Base-by-base conservation (phyloP, 1,140 invertebrate species). In the Drosophila elegans region DNA sequence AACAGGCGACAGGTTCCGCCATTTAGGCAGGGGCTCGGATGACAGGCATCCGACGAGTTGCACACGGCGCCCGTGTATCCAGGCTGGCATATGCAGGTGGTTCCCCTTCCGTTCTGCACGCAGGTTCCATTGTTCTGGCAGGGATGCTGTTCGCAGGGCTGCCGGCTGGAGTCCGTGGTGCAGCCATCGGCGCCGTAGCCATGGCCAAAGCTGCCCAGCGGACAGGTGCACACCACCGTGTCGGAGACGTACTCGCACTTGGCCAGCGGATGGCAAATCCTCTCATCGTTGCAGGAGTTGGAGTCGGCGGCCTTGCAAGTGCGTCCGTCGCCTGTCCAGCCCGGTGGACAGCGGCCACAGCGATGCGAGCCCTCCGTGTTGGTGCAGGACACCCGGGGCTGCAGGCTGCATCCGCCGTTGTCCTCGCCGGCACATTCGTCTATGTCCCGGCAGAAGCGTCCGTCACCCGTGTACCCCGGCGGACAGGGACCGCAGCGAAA, bases 321-420 rank as follows among this genome's bases (percentile, higher is more conserved):
- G 0, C 96, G 96, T 10, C 98, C 98, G 92, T 98, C 95, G 1
- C 98, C 98, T 71, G 94, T 92, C 93, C 96, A 98, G 9, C 97
- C 97, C 2, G 95, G 86, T 21, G 98, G 98, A 93, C 98, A 99
- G 1, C 94, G 79, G 0, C 96, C 97, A 93, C 98, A 99, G 12
- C 94, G 94, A 74, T 95, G 95, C 0, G 97, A 97, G 12, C 98
- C 98, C 61, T 91, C 90, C 1, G 96, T 97, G 91, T 99, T 99
- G 36, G 96, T 94, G 91, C 98, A 99, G 11, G 13, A 36, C 0
- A 91, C 86, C 63, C 95, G 93, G 0, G 98, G 98, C 54, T 93
- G 92, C 1, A 97, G 96, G 69, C 96, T 98, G 91, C 98, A 99
- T 10, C 98, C 98, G 4, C 98, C 98, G 91, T 98, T 98, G 79